Evolutionary conservation across 2,113 vertebrate genomes (phyloP), one percentile per base, ranked within the genome.

Genomic region (Hirundichthys speculiger): DNA sequence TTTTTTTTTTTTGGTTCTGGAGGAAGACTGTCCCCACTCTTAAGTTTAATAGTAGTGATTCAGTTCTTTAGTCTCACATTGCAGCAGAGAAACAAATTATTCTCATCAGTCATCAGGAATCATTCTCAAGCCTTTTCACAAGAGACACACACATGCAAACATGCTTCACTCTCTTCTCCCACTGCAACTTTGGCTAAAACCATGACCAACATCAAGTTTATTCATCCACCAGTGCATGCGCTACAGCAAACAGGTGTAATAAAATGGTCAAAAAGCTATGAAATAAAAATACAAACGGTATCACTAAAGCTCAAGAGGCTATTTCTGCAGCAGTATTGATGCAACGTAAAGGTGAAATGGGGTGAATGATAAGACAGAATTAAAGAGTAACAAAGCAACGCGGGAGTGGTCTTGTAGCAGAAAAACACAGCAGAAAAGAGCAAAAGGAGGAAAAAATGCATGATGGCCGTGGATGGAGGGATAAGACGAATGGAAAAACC

Each of bases 211-310:
- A n/a, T n/a, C n/a, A n/a, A n/a, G n/a, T n/a, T n/a, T n/a, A n/a
- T n/a, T 57, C 63, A 19, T 47, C 61, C 34, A n/a, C 30, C 9
- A 21, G n/a, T 47, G 7, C 54, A 2, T 12, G 38, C 38, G 25
- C 13, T 53, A 13, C 54, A 72, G 34, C 53, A 41, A 82, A 78
- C 61, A 51, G 46, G 13, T 54, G 21, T 13, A 5, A 72, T 30
- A 68, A 30, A 20, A 50, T 27, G 46, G 51, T 34, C 64, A 57
- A 34, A 68, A 30, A 21, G 70, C 67, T 27, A 62, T 48, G 65
- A 77, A 75, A 43, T n/a, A 38, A 43, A 4, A 5, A n/a, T n/a
- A n/a, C n/a, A n/a, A n/a, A n/a, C n/a, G n/a, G n/a, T 14, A 41
- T 2, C 1, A 2, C 21, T 15, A 25, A 43, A 39, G 8, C 8